phyloP scores from a whole-genome alignment of 2,113 vertebrate species.

The Carettochelys insculpta region DNA sequence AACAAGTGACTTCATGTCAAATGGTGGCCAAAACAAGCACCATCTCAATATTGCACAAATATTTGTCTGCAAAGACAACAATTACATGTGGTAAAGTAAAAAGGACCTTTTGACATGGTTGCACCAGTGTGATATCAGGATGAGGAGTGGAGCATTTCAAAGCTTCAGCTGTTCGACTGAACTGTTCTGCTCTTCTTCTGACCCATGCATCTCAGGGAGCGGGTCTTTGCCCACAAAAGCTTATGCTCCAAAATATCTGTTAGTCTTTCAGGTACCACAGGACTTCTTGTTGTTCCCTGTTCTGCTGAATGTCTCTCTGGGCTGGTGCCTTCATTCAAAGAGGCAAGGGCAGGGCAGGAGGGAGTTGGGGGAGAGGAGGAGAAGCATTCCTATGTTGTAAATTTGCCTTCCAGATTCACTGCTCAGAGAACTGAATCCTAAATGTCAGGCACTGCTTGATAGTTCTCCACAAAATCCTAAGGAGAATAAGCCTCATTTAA shows the following conservation, averaged over 20 bases:
- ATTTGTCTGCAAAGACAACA: slow-evolving; percentile 31
- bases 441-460: slow-evolving; percentile 25
- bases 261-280: no score
- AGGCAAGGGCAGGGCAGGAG: no score
- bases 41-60: neutral
- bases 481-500: slow-evolving; percentile 37
- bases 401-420: slow-evolving; percentile 23
- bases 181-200: no score
- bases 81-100: neutral
- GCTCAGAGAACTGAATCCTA: slow-evolving; percentile 40
- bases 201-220: no score
- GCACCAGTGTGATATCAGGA: neutral
- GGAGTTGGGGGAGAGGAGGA: neutral
- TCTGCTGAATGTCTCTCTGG: slow-evolving; percentile 21
- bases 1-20: slow-evolving; percentile 13
- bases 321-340: neutral
- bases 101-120: slow-evolving; percentile 22
- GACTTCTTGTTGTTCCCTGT: no score
- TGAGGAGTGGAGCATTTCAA: slow-evolving; percentile 7
- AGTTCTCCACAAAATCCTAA: slow-evolving; percentile 22
- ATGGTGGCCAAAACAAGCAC: neutral
- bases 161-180: no score
- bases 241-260: no score
- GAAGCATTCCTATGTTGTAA: slow-evolving; percentile 46
- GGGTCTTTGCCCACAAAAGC: no score